phyloP scores from a whole-genome alignment of 2,113 vertebrate species.

The Ochotona princeps region DNA sequence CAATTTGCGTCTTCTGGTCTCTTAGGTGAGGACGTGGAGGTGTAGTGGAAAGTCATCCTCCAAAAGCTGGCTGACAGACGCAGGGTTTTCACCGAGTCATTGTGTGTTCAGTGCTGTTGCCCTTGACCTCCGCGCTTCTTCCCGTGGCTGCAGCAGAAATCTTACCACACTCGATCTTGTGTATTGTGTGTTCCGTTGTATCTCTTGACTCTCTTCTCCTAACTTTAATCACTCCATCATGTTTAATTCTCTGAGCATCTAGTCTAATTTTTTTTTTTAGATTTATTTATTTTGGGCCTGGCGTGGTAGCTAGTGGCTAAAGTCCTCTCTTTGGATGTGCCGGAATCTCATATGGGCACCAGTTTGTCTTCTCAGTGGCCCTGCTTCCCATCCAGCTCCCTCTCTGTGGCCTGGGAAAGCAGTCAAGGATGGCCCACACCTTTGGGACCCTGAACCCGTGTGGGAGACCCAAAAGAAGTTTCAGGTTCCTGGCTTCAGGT shows the following conservation, averaged over 20 bases:
- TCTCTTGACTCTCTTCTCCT: not conserved
- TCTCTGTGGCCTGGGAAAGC: no score
- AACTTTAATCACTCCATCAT: not conserved
- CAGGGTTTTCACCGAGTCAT: not conserved
- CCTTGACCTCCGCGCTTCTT: not conserved
- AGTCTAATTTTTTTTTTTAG: no score
- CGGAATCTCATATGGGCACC: no score
- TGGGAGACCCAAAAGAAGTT: no score
- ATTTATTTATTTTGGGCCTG: no score
- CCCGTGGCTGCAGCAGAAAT: not conserved
- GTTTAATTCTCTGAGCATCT: not conserved
- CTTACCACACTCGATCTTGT: not conserved
- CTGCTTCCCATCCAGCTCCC: no score
- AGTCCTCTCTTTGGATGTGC: no score
- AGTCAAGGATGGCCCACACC: no score
- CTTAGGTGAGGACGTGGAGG: not conserved
- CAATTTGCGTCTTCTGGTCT: not conserved
- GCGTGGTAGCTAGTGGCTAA: no score
- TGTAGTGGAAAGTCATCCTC: not conserved
- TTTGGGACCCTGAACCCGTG: no score
- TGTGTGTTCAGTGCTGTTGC: not conserved
- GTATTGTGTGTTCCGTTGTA: not conserved
- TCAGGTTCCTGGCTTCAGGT: no score
- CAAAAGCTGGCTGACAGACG: not conserved
- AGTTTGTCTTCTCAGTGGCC: no score